Base-by-base conservation (phyloP, 2,888 invertebrate genomes). In the Conchocele bisecta region DNA sequence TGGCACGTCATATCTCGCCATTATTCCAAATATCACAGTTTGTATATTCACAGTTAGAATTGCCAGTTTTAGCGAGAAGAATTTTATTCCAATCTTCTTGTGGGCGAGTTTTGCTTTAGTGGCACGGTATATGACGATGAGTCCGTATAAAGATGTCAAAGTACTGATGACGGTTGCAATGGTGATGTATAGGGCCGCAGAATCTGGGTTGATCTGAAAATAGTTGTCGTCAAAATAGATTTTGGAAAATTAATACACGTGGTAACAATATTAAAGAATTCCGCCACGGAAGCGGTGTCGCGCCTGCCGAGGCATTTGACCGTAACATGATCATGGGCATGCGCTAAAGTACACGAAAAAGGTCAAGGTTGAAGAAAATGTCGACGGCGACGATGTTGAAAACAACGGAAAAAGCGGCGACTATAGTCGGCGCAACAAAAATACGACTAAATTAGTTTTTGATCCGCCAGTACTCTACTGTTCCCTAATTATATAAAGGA, bases 31-130 rank as follows among this genome's bases (percentile, higher is more conserved):
- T 15, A 82, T 33, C 7, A 70, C 35, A 15, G 39, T 58, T 54
- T 82, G 82, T 15, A 82, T 29, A 44, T 80, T 80, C 26, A 63
- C 41, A 3, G 75, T n/a, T 5, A 80, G 20, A 3, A 82, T 53
- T n/a, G 60, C 26, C 13, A 72, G n/a, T 31, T 78, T 76, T 5
- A 82, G 51, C 1, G 73, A 57, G 11, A 68, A 31, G 44, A 80
- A 82, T 37, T 80, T 82, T 5, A 73, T 22, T 1, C 37, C 39
- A 17, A 80, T 15, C 17, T 50, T 50, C 29, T 75, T 71, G 33
- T 76, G 68, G 9, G 37, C 29, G 15, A 82, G 53, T 9, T 58
- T 44, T 0, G 29, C 17, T 29, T 44, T 48, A 0, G 80, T 68
- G 11, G 69, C 65, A 20, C 79, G 56, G 56, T 61, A 78, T 4